Percentiles rank a stretch among this genome's conserved stretches.
phyloP scores from a whole-genome alignment of 2,888 invertebrate genomes.

The Trilocha varians region DNA sequence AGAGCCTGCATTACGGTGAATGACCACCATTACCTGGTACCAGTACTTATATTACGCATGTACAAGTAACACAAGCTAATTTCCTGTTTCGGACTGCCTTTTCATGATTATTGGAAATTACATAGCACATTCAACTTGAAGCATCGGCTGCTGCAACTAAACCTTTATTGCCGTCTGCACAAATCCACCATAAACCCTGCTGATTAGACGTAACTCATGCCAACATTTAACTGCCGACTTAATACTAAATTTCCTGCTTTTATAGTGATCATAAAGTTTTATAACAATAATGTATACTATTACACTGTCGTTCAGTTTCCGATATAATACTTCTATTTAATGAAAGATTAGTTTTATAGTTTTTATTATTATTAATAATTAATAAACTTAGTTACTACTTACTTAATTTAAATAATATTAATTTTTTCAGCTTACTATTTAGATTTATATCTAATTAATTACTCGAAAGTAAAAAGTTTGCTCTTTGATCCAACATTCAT shows the following conservation, averaged over 20 bases:
- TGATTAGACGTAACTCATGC: neutral
- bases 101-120: conserved; percentile 41
- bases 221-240: neutral
- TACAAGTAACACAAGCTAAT: conserved; percentile 48
- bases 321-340: no score
- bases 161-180: conserved; percentile 5
- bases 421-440: no score
- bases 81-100: conserved; percentile 44
- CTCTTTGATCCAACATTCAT: no score
- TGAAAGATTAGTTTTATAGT: no score
- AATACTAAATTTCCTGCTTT: neutral
- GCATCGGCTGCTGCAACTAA: conserved; percentile 11
- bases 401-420: no score
- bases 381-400: no score
- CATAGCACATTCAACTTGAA: conserved; percentile 20
- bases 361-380: no score
- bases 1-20: conserved; percentile 49
- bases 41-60: conserved; percentile 40
- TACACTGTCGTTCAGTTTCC: neutral
- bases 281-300: neutral
- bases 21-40: conserved; percentile 45
- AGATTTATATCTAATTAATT: no score
- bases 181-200: conserved; percentile 3
- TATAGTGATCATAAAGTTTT: neutral
- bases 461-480: no score